Evolutionary conservation across 1,140 invertebrate genomes (phyloP).

Genomic region (Pseudomyrmex pallidus): DNA sequence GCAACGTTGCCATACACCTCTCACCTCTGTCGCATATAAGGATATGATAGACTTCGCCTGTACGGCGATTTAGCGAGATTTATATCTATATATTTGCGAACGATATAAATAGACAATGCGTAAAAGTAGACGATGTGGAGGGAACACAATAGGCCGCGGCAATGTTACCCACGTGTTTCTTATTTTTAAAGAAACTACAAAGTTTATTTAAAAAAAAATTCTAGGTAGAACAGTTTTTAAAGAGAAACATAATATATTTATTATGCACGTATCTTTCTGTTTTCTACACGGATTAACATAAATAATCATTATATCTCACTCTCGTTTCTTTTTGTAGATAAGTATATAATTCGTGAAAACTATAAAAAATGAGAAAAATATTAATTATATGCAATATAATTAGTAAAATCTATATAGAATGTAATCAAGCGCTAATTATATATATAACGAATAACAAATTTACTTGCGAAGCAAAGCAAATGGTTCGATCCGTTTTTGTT

Average conservation of each 20-base stretch:
- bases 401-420: no score
- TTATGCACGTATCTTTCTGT: no score
- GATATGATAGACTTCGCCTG: slow-evolving; percentile 27
- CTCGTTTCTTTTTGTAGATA: no score
- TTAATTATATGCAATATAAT: no score
- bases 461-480: neutral
- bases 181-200: slow-evolving; percentile 5
- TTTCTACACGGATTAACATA: no score
- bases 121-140: slow-evolving; percentile 33
- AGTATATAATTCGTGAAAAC: no score
- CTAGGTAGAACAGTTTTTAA: no score
- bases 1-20: slow-evolving; percentile 10
- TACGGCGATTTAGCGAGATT: slow-evolving; percentile 32
- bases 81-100: slow-evolving; percentile 23
- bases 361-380: no score
- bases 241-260: no score
- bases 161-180: slow-evolving; percentile 6
- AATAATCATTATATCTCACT: no score
- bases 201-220: neutral
- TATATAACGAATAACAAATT: no score
- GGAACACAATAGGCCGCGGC: slow-evolving; percentile 30
- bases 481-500: neutral
- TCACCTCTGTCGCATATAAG: neutral
- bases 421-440: no score
- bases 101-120: slow-evolving; percentile 20